These are phyloP conservation scores for Poeciliopsis turrubarensis DNA, from an alignment of 2,113 vertebrate species.

Conservation along the genomic window DNA sequence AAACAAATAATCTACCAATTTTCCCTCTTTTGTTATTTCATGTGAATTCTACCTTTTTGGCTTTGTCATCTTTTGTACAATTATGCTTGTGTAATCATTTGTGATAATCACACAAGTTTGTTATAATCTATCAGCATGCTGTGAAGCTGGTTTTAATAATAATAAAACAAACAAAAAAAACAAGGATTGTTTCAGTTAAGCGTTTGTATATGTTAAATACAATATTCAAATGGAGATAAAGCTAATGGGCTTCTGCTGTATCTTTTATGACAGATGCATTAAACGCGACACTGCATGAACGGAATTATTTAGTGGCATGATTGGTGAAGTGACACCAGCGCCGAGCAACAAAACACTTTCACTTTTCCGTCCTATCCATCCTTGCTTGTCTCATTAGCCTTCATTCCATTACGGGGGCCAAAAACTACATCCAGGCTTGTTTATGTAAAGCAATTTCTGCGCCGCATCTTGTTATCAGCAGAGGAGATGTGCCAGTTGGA, in stretches of 20 bases:
- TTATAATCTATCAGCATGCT: neutral
- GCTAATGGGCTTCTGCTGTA: conserved; percentile 18
- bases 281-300: conserved; percentile 26
- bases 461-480: conserved; percentile 46
- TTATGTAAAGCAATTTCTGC: conserved; percentile 60
- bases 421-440: conserved; percentile 61
- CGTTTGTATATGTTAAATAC: conserved; percentile 33
- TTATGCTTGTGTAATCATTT: neutral
- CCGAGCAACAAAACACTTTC: conserved; percentile 33
- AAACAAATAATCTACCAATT: no score
- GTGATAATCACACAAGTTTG: conserved; percentile 2
- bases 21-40: neutral
- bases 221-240: conserved; percentile 26
- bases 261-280: conserved; percentile 35
- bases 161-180: neutral
- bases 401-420: conserved; percentile 59
- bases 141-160: neutral
- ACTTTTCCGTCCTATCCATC: conserved; percentile 50
- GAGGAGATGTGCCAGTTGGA: conserved; percentile 38
- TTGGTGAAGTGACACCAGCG: conserved; percentile 56
- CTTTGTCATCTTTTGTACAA: neutral
- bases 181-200: conserved; percentile 24
- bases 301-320: conserved; percentile 46
- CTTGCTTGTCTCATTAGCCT: conserved; percentile 62
- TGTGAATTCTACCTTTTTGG: neutral